Percentiles rank a stretch among this genome's conserved stretches.
Conservation (phyloP, 2,888 invertebrate species). For the Hydropsyche betteni region DNA sequence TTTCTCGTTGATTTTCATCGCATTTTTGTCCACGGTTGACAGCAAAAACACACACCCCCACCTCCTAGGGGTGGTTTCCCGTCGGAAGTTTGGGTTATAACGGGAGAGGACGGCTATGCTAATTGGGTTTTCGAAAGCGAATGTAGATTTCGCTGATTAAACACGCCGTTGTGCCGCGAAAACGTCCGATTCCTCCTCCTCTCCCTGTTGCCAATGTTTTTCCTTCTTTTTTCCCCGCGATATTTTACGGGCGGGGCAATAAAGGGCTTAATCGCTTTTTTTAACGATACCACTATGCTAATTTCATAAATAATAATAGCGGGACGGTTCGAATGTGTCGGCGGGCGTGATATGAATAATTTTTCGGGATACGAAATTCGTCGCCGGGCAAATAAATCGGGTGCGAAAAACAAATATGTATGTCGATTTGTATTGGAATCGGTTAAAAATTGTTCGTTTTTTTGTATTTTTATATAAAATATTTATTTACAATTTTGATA, state of each 20-base stretch:
- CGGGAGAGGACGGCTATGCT: background rate
- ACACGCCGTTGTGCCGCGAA: conserved; percentile 20
- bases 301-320: conserved; percentile 26
- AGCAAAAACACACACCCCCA: background rate
- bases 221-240: background rate
- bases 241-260: background rate
- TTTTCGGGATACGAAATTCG: background rate
- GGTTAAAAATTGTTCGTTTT: no score
- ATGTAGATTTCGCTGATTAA: conserved; percentile 31
- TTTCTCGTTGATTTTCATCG: conserved; percentile 3
- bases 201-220: background rate
- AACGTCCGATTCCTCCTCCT: conserved; percentile 3
- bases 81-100: no score
- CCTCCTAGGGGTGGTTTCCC: background rate
- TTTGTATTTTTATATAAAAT: no score
- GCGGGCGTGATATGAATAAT: conserved; percentile 14
- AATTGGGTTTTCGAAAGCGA: conserved; percentile 21
- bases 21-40: background rate
- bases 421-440: no score
- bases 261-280: conserved; percentile 23
- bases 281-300: conserved; percentile 31
- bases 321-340: background rate
- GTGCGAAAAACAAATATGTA: no score
- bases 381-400: no score
- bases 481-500: no score